Percentiles rank a stretch among this genome's conserved stretches.
These are phyloP conservation scores for Cryptus viduatorius DNA, from an alignment of 2,888 invertebrate species.

Conservation along the genomic window DNA sequence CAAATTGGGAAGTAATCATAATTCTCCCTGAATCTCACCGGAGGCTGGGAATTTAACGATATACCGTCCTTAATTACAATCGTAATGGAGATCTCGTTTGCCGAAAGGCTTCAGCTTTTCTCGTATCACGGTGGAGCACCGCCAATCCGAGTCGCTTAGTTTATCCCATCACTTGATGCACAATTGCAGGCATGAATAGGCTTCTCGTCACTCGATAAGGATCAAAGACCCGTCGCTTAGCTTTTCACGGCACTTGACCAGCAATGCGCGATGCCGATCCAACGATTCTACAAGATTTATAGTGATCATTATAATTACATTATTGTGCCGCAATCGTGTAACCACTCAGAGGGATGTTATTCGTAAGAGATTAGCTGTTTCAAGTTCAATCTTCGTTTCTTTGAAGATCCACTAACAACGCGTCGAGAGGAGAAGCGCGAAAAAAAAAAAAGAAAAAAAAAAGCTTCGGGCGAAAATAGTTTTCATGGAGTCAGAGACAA, in stretches of 20 bases:
- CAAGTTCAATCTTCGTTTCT: too few relatives aligned
- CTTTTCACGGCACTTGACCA: not conserved
- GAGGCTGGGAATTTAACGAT: not conserved
- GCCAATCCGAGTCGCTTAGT: too few relatives aligned
- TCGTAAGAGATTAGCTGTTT: too few relatives aligned
- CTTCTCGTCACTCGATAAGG: conserved; percentile 52
- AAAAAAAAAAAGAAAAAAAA: not conserved
- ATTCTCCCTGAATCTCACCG: not conserved
- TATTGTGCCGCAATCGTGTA: too few relatives aligned
- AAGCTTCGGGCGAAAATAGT: conserved; percentile 26
- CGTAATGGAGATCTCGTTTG: not conserved
- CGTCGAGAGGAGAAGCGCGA: too few relatives aligned
- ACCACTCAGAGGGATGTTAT: too few relatives aligned
- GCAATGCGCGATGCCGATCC: too few relatives aligned
- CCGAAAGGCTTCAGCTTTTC: conserved; percentile 16
- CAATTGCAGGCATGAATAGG: conserved; percentile 68
- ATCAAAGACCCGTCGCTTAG: conserved; percentile 12
- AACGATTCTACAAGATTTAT: too few relatives aligned
- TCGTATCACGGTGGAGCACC: not conserved
- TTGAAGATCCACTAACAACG: too few relatives aligned
- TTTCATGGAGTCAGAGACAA: not conserved
- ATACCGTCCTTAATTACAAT: not conserved
- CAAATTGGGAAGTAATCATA: not conserved
- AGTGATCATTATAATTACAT: too few relatives aligned
- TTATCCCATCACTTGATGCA: conserved; percentile 43